These are phyloP conservation scores for Hydraecia micacea DNA, from an alignment of 2,888 invertebrate genomes.

Conservation along the genomic window DNA sequence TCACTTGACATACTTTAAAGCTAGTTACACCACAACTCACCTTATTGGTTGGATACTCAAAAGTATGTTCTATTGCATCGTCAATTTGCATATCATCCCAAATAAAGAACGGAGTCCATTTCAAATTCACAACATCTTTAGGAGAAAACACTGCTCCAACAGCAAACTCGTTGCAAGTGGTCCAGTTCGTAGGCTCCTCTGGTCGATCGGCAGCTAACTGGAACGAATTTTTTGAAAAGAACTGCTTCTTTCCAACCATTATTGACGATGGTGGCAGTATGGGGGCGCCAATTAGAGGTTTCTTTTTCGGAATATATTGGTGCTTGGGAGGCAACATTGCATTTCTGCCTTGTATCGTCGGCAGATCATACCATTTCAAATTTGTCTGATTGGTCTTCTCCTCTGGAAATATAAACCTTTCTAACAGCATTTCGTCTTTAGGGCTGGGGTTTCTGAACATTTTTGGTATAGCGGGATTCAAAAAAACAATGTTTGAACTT, in stretches of 20 bases:
- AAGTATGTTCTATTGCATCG: slow-evolving; percentile 70
- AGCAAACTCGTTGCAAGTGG: slow-evolving; percentile 79
- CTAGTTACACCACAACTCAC: slow-evolving; percentile 61
- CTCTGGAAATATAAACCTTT: slow-evolving; percentile 6
- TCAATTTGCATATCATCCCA: slow-evolving; percentile 70
- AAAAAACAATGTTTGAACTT: slow-evolving; percentile 11
- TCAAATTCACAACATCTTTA: slow-evolving; percentile 74
- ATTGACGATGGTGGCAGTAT: fast-evolving
- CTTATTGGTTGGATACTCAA: slow-evolving; percentile 77
- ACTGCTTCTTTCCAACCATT: neutral
- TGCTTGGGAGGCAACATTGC: slow-evolving; percentile 14
- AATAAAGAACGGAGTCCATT: slow-evolving; percentile 81
- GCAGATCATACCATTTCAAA: slow-evolving; percentile 65
- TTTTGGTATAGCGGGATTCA: slow-evolving; percentile 2
- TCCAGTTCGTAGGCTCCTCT: slow-evolving; percentile 68
- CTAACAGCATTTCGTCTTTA: slow-evolving; percentile 48
- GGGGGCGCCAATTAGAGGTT: fast-evolving
- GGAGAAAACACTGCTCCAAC: slow-evolving; percentile 75
- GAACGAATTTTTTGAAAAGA: slow-evolving; percentile 17
- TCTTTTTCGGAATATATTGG: slow-evolving; percentile 7
- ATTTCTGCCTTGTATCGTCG: slow-evolving; percentile 65
- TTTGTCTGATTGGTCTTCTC: slow-evolving; percentile 32
- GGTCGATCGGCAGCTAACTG: neutral
- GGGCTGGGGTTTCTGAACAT: slow-evolving; percentile 14
- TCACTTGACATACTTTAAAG: neutral